Conservation (phyloP, 1,140 invertebrate genomes). For the Drosophila repletoides region DNA sequence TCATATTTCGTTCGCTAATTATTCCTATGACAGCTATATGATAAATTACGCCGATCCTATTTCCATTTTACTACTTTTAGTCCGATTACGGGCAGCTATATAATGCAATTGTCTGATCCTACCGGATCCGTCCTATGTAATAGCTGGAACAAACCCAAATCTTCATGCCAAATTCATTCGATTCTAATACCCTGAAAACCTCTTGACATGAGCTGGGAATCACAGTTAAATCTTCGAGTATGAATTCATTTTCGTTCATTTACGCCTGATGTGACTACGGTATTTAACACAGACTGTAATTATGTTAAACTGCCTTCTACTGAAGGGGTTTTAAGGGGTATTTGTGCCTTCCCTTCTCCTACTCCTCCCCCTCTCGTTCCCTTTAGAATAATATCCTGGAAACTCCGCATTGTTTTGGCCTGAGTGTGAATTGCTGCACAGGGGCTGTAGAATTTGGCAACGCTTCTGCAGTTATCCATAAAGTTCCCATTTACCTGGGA, state of each 20-base stretch:
- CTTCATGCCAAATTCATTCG: too few relatives aligned
- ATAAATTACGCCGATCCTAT: too few relatives aligned
- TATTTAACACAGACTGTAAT: constrained; percentile 65
- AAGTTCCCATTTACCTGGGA: too few relatives aligned
- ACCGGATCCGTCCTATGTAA: too few relatives aligned
- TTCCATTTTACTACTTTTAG: too few relatives aligned
- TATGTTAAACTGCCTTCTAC: constrained; percentile 68
- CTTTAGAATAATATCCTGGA: neutral
- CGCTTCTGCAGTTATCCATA: too few relatives aligned
- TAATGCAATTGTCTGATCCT: too few relatives aligned
- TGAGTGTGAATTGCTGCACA: constrained; percentile 5
- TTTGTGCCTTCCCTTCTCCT: neutral
- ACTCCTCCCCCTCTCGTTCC: neutral
- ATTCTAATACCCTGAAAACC: too few relatives aligned
- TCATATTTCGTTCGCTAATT: too few relatives aligned
- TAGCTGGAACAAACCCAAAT: too few relatives aligned
- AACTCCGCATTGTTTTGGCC: constrained; percentile 6
- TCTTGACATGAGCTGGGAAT: neutral
- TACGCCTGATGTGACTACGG: constrained; percentile 68
- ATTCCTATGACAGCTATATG: too few relatives aligned
- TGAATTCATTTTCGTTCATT: constrained; percentile 79
- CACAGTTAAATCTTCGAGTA: constrained; percentile 1
- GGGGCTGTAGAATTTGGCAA: neutral
- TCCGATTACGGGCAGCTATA: too few relatives aligned
- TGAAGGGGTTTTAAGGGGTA: constrained; percentile 8